Percentiles rank a stretch among this genome's conserved stretches.
Evolutionary conservation across 1,140 invertebrate species (phyloP).

Genomic region (Drosophila funebris): DNA sequence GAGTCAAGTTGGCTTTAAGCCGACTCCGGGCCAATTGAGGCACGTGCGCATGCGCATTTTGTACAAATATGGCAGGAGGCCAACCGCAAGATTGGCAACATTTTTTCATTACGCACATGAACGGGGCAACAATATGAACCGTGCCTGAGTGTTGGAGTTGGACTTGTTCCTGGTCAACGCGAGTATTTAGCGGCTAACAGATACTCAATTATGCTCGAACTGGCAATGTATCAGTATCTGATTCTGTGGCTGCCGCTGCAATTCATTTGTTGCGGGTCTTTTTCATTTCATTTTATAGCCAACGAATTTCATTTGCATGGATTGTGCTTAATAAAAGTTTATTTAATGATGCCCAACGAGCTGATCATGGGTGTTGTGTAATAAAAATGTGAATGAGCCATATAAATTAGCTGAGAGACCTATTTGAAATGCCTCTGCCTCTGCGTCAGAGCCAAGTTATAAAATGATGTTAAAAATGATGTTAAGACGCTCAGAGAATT

Average conservation of each 20-base stretch:
- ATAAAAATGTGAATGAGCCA: conserved; percentile 39
- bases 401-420: conserved; percentile 34
- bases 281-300: conserved; percentile 12
- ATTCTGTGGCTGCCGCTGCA: conserved; percentile 4
- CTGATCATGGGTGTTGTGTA: not conserved
- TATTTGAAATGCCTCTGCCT: conserved; percentile 24
- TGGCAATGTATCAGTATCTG: not conserved
- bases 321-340: conserved; percentile 8
- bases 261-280: conserved; percentile 23
- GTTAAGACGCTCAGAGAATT: not conserved
- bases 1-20: conserved; percentile 16
- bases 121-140: conserved; percentile 22
- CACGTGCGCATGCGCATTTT: conserved; percentile 59
- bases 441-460: conserved; percentile 18
- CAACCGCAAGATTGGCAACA: conserved; percentile 47
- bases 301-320: conserved; percentile 46
- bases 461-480: not conserved
- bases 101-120: conserved; percentile 43
- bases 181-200: conserved; percentile 32
- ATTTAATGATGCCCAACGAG: conserved; percentile 36
- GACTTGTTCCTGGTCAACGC: conserved; percentile 25
- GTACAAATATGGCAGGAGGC: conserved; percentile 57
- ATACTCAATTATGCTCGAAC: conserved; percentile 42
- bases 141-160: not conserved
- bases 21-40: conserved; percentile 56